These are phyloP conservation scores for Saxidomus purpurata DNA, from an alignment of 1,140 invertebrate genomes.

Conservation along the genomic window DNA sequence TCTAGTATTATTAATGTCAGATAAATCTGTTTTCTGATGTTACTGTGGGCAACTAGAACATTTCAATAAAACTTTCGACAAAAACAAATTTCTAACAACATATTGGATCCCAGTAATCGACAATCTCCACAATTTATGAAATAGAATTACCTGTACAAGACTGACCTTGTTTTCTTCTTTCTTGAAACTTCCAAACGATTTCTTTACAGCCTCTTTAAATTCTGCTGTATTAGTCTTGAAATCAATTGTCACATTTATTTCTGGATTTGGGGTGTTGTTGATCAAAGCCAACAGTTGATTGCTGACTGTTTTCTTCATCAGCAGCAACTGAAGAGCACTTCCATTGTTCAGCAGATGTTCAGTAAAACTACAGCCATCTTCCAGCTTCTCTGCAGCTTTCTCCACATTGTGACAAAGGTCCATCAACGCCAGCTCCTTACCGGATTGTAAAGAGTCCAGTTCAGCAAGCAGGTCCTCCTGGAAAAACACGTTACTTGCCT, in stretches of 20 bases:
- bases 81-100: too few relatives aligned
- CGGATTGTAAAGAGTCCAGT: constrained; percentile 93
- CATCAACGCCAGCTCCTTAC: constrained; percentile 95
- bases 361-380: constrained; percentile 94
- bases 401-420: constrained; percentile 93
- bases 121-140: too few relatives aligned
- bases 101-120: too few relatives aligned
- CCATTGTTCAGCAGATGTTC: constrained; percentile 92
- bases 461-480: constrained; percentile 91
- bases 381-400: constrained; percentile 93
- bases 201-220: constrained; percentile 90
- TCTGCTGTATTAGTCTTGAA: constrained; percentile 93
- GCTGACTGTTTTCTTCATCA: constrained; percentile 92
- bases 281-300: constrained; percentile 92
- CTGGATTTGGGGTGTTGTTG: constrained; percentile 92
- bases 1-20: too few relatives aligned
- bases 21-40: too few relatives aligned
- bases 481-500: too few relatives aligned
- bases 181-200: constrained; percentile 85
- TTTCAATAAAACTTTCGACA: too few relatives aligned
- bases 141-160: not conserved
- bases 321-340: constrained; percentile 93
- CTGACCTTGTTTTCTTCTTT: constrained; percentile 72
- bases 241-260: constrained; percentile 92
- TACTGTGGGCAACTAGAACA: too few relatives aligned